Conservation (phyloP, 2,797 vertebrate species). For the Characodon lateralis region DNA sequence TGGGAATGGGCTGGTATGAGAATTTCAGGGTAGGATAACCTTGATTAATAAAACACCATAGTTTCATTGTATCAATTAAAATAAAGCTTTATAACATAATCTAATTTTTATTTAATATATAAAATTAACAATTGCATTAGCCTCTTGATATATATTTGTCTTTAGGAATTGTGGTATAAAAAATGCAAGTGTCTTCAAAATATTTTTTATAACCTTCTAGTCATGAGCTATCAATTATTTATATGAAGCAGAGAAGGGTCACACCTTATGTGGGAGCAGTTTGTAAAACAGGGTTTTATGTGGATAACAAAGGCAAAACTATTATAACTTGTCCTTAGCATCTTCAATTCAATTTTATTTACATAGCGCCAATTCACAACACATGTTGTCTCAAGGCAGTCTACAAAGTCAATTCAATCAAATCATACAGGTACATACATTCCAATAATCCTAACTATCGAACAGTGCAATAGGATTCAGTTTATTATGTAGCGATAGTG, state of each 20-base stretch:
- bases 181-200: background rate
- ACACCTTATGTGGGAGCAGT: background rate
- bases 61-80: background rate
- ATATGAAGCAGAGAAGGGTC: background rate
- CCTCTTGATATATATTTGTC: background rate
- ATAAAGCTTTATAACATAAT: background rate
- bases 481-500: no score
- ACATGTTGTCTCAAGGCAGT: no score
- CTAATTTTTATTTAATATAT: no score
- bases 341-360: no score
- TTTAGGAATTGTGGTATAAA: background rate
- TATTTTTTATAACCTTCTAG: background rate
- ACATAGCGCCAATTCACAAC: no score
- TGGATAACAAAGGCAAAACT: background rate
- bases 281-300: background rate
- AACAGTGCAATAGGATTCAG: no score
- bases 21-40: background rate
- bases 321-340: background rate
- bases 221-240: background rate
- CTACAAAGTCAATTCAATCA: no score
- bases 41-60: background rate
- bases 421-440: no score
- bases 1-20: no score
- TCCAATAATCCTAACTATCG: no score
- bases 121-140: no score